Evolutionary conservation across 1,140 invertebrate species (phyloP), one percentile per base, ranked within the genome.

Genomic region (Medauroidea extradentata): DNA sequence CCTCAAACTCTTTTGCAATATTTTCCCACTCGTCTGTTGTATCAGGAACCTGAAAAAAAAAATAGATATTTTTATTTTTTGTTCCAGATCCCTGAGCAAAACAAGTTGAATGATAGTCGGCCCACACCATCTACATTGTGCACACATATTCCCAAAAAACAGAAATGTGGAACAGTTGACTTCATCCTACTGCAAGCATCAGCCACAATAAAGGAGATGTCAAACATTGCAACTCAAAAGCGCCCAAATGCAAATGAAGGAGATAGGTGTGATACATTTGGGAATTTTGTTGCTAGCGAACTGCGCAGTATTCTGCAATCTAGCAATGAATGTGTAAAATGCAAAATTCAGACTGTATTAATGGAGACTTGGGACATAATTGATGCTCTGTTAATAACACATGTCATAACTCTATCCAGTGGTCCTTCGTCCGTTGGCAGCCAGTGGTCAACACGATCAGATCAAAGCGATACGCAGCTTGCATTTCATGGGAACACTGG

Each of bases 1-100:
- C 19, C 21, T 55, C 53, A 42, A 19, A 42, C 7, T 55, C 25
- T n/a, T 55, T 42, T 11, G 53, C 38, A 42, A 55, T 43, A 42
- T 19, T n/a, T 55, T 55, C 25, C 53, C 53, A 42, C 27, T 55
- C 38, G 7, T 55, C 38, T 42, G 18, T 23, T 19, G 53, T 42
- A 23, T 16, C n/a, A 41, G 39, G 39, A 11, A 42, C 13, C 8
- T 16, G 19, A 43, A 55, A 42, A 41, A 55, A 41, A 13, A 42
- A 4, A 18, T 8, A 43, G 9, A 19, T 46, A 46, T 46, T 46
- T 46, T 46, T 34, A 34, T 34, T 4, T 19, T 46, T 46, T 46
- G 21, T 46, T 46, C 5, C 21, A 46, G 21, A 34, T 34, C 11
- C 29, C 29, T 34, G 29, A 34, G 11, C 5, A 7, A 34, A 34